phyloP scores from a whole-genome alignment of 2,113 vertebrate genomes.

The Murina feae region DNA sequence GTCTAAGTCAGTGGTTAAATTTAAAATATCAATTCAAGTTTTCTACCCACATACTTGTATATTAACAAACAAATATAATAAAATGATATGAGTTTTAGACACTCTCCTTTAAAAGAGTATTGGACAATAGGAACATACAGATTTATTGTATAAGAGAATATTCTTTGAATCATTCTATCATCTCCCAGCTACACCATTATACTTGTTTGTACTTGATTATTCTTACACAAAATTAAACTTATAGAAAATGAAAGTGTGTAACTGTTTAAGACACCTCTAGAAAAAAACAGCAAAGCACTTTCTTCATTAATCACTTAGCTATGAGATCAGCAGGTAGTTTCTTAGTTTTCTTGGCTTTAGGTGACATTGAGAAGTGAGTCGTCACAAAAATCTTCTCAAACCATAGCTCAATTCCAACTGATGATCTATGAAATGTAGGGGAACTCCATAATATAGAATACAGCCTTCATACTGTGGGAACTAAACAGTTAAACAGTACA shows the following conservation, averaged over 20 bases:
- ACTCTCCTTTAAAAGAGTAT: neutral
- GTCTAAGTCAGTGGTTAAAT: neutral
- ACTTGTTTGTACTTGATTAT: neutral
- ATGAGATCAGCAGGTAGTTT: neutral
- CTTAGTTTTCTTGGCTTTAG: neutral
- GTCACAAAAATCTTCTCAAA: neutral
- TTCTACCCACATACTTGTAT: neutral
- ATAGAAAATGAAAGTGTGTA: neutral
- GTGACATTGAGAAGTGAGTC: neutral
- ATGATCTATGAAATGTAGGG: neutral
- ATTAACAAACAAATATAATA: neutral
- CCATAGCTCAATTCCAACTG: neutral
- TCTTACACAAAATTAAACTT: neutral
- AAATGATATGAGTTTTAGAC: neutral
- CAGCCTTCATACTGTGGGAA: neutral
- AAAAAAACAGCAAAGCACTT: neutral
- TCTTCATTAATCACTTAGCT: neutral
- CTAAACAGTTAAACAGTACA: neutral
- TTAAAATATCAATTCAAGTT: conserved; percentile 22
- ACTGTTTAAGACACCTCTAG: neutral
- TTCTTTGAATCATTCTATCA: neutral
- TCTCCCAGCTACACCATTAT: neutral
- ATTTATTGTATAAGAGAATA: neutral
- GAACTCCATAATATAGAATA: neutral
- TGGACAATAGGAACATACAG: neutral